Evolutionary conservation across 2,888 invertebrate genomes (phyloP).

Genomic region (Achlya flavicornis): DNA sequence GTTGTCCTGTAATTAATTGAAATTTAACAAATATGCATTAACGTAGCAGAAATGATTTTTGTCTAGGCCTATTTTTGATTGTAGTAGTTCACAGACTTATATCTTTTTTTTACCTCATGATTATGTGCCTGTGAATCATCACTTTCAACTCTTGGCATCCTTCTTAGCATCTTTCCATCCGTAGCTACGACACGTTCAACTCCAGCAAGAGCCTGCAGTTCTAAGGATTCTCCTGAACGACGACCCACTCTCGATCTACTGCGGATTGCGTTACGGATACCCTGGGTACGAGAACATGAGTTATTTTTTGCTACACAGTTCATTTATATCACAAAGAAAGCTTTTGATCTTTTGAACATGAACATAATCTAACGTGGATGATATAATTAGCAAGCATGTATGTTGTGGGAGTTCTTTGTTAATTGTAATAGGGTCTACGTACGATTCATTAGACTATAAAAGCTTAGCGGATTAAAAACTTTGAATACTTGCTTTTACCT

Average conservation of each 20-base stretch:
- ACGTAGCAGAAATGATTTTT: too few relatives aligned
- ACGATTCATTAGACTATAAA: background rate
- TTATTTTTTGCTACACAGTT: slow-evolving; percentile 14
- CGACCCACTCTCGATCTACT: slow-evolving; percentile 82
- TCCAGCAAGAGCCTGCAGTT: slow-evolving; percentile 75
- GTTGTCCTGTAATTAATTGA: slow-evolving; percentile 56
- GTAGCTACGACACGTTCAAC: slow-evolving; percentile 62
- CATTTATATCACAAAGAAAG: too few relatives aligned
- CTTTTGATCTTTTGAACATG: too few relatives aligned
- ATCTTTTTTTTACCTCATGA: slow-evolving; percentile 54
- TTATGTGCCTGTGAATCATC: slow-evolving; percentile 85
- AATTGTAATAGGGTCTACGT: background rate
- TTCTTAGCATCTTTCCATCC: slow-evolving; percentile 84
- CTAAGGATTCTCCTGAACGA: slow-evolving; percentile 86
- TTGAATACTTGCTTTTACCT: slow-evolving; percentile 66
- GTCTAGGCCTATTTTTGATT: too few relatives aligned
- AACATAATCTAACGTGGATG: too few relatives aligned
- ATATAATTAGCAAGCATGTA: too few relatives aligned
- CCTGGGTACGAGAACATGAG: slow-evolving; percentile 58
- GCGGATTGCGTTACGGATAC: slow-evolving; percentile 84
- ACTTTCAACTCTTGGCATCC: slow-evolving; percentile 90
- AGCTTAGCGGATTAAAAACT: slow-evolving; percentile 10
- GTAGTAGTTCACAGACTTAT: too few relatives aligned
- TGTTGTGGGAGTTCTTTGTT: too few relatives aligned
- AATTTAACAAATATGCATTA: slow-evolving; percentile 11